Conservation (phyloP, 2,888 invertebrate genomes). For the Tillus elongatus region DNA sequence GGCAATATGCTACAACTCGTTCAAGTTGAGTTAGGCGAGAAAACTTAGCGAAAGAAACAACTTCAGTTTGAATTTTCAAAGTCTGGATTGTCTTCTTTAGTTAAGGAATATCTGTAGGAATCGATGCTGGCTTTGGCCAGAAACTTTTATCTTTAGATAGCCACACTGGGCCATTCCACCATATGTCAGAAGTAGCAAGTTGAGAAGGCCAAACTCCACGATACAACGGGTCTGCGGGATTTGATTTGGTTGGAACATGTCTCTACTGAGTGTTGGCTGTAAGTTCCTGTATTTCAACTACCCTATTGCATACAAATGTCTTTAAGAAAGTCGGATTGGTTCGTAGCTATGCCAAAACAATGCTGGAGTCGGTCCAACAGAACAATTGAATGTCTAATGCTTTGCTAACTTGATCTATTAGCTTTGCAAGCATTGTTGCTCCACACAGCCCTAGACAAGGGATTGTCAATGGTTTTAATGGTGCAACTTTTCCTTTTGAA, state of each 20-base stretch:
- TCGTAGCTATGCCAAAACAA: no score
- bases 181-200: not conserved
- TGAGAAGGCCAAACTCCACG: not conserved
- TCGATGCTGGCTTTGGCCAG: no score
- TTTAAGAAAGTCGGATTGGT: not conserved
- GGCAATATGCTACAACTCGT: not conserved
- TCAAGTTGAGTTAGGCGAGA: not conserved
- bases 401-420: no score
- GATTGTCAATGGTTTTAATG: no score
- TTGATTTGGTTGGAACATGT: constrained; percentile 7
- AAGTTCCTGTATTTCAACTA: not conserved
- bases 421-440: no score
- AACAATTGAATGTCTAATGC: no score
- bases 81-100: no score
- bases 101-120: no score
- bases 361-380: no score
- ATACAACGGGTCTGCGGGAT: constrained; percentile 7
- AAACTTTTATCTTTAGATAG: no score
- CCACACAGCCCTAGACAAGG: no score
- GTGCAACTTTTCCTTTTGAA: no score
- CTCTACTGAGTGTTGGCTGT: constrained; percentile 9
- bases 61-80: not conserved
- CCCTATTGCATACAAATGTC: constrained; percentile 1
- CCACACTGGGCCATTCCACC: constrained; percentile 7
- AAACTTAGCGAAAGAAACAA: not conserved